Conservation (phyloP, 2,113 vertebrate species). For the Pungitius pungitius region DNA sequence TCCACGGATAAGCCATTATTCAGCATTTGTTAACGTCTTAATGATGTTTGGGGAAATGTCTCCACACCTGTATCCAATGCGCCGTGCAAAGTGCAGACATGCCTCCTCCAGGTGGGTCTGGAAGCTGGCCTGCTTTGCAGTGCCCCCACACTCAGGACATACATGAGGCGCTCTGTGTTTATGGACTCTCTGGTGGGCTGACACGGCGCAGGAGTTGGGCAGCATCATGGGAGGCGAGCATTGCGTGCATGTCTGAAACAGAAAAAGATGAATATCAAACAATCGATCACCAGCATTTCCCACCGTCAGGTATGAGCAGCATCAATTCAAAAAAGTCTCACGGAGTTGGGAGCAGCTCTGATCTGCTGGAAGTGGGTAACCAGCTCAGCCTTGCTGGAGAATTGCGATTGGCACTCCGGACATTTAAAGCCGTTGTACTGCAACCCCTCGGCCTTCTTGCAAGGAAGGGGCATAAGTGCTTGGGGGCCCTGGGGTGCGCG, state of each 20-base stretch:
- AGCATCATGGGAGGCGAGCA: conserved; percentile 92
- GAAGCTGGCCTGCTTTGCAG: conserved; percentile 87
- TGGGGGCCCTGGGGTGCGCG: conserved; percentile 77
- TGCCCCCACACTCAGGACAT: conserved; percentile 91
- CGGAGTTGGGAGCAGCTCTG: conserved; percentile 72
- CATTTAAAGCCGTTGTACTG: conserved; percentile 90
- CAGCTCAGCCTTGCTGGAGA: conserved; percentile 86
- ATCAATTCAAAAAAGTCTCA: conserved; percentile 40
- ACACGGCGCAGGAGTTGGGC: conserved; percentile 88
- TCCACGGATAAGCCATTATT: neutral
- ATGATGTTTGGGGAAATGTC: neutral
- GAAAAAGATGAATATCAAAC: neutral
- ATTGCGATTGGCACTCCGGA: conserved; percentile 90
- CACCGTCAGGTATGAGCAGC: neutral
- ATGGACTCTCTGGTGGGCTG: conserved; percentile 92
- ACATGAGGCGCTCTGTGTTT: conserved; percentile 89
- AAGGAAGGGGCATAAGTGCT: conserved; percentile 84
- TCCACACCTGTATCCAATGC: conserved; percentile 90
- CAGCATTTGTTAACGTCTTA: neutral
- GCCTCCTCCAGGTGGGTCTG: conserved; percentile 89
- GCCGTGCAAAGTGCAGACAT: conserved; percentile 91
- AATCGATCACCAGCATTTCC: neutral
- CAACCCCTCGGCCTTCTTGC: conserved; percentile 76
- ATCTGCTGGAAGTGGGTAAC: conserved; percentile 91
- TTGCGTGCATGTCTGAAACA: conserved; percentile 83